Base-by-base conservation (phyloP, 2,888 invertebrate genomes). In the Pharmacophagus antenor region DNA sequence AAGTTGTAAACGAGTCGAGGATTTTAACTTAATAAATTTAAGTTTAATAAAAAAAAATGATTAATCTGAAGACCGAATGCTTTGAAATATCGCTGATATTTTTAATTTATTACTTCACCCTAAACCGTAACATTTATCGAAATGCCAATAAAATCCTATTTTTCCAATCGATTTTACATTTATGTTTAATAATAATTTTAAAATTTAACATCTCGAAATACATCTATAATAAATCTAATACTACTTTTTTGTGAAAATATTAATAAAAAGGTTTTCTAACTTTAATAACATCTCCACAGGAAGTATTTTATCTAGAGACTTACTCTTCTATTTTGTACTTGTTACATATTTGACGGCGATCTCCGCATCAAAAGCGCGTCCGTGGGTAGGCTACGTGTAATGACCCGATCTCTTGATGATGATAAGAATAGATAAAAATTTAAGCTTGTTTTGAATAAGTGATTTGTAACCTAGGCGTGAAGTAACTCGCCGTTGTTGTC, bases 391-490 rank as follows among this genome's bases (percentile, higher is more conserved):
- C 69, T 81, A 84, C 84, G 82, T 84, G 82, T 80, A 82, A 82
- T 82, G 82, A 84, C 84, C 76, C 80, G 84, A 87, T 86, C 73
- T 70, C 73, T 75, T 71, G 72, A 69, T 71, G 69, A 70, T 76
- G 85, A 87, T 85, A 84, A 85, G 81, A 82, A 81, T 78, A 86
- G 82, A 85, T 85, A 81, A 82, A 80, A 75, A 70, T 73, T 72
- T 76, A 71, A 72, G 71, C 80, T 78, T 73, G 79, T 70, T 74
- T 76, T 68, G 84, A 83, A 85, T 82, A 80, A 75, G 74, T 74
- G 72, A 74, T 75, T 69, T 65, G 64, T 67, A 68, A 62, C 69
- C 70, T 67, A 67, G 69, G 69, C 73, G 70, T 70, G 67, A 72
- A 74, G 66, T 63, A 59, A 61, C 60, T 52, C 46, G 47, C 52